These are phyloP conservation scores for Halcyon senegalensis DNA, from an alignment of 2,113 vertebrate genomes.

Conservation along the genomic window DNA sequence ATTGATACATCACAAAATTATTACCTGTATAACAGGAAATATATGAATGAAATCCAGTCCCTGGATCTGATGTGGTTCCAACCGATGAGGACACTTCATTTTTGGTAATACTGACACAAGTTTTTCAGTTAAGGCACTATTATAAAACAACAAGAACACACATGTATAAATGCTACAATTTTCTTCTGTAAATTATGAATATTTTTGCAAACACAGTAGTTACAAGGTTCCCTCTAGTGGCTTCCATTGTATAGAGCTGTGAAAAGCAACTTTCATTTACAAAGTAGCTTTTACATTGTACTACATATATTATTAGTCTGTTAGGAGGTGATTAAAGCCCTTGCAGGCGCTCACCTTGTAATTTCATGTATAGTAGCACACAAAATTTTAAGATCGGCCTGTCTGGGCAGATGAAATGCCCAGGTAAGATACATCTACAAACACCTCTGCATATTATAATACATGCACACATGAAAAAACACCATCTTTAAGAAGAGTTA, in stretches of 20 bases:
- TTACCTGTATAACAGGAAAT: constrained; percentile 96
- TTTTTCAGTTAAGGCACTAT: constrained; percentile 95
- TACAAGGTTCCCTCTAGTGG: constrained; percentile 49
- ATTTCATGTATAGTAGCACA: not conserved
- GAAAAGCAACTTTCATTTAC: not conserved
- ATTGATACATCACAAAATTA: not conserved
- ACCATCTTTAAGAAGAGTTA: not conserved
- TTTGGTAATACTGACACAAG: constrained; percentile 95
- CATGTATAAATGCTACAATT: not conserved
- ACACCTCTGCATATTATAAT: not conserved
- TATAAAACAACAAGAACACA: not conserved
- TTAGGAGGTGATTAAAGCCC: not conserved
- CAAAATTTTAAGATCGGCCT: not conserved
- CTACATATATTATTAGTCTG: not conserved
- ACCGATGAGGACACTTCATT: constrained; percentile 96
- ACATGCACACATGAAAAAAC: not conserved
- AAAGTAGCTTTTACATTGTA: not conserved
- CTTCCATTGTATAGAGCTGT: not conserved
- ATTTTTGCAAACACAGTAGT: not conserved
- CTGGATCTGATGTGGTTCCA: constrained; percentile 98
- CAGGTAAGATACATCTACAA: not conserved
- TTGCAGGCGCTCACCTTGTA: not conserved
- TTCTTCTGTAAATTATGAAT: not conserved
- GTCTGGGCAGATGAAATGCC: not conserved
- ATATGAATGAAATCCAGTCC: constrained; percentile 98